Evolutionary conservation across 2,113 vertebrate genomes (phyloP), one percentile per base, ranked within the genome.

Genomic region (Colistium nudipinnis): DNA sequence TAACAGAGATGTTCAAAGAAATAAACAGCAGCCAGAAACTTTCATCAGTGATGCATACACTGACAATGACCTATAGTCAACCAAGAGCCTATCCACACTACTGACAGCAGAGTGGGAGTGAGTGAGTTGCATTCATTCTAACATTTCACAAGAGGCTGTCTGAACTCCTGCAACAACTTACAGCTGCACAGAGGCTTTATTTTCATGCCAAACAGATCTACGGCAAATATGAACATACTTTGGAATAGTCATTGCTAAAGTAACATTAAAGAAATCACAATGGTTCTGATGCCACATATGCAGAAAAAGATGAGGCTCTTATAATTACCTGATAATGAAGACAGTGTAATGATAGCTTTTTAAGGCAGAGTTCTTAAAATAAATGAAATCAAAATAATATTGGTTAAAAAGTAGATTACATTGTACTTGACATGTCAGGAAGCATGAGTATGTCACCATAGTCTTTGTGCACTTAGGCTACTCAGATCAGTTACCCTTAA

Each of bases 401-500:
- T 5, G 17, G 12, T 20, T 44, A 16, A 60, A 52, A 41, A 20
- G 3, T n/a, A n/a, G n/a, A n/a, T n/a, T n/a, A n/a, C n/a, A n/a
- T n/a, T n/a, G n/a, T n/a, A n/a, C n/a, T n/a, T n/a, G n/a, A n/a
- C n/a, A n/a, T n/a, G n/a, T n/a, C n/a, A n/a, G n/a, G n/a, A n/a
- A n/a, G n/a, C n/a, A n/a, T n/a, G n/a, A n/a, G 16, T 6, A 49
- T 11, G 22, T 28, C 61, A 20, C 33, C 36, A 14, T 28, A 66
- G 22, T 24, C 31, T 25, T 25, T 31, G 49, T n/a, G n/a, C 41
- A 74, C 70, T 74, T 62, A 73, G 44, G 71, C 59, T 69, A 27
- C 20, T 61, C 70, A 79, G 59, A 79, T 81, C 59, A 59, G 3
- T 62, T 56, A 62, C 54, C 45, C 17, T n/a, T 30, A 73, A 65